Conservation (phyloP, 2,113 vertebrate species). For the Pseudois nayaur region DNA sequence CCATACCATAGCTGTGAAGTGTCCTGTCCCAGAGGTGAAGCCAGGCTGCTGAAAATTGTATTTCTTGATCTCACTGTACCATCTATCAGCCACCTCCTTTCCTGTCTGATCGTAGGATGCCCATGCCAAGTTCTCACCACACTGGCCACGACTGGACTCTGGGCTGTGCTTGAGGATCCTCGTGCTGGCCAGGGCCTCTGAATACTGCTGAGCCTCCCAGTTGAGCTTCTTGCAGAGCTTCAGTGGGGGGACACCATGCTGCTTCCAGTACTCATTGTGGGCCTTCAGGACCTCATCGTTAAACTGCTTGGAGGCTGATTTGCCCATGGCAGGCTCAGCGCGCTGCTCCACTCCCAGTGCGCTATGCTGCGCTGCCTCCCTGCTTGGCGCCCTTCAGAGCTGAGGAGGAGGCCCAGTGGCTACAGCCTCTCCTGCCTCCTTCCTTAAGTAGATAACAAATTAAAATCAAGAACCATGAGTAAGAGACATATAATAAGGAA, state of each 20-base stretch:
- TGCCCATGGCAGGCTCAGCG: no score
- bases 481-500: background rate
- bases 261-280: slow-evolving; percentile 93
- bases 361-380: no score
- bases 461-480: background rate
- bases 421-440: no score
- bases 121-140: slow-evolving; percentile 97
- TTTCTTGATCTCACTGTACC: no score
- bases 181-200: slow-evolving; percentile 92
- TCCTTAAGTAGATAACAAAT: background rate
- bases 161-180: slow-evolving; percentile 95
- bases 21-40: slow-evolving; percentile 80
- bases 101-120: slow-evolving; percentile 96
- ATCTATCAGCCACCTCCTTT: no score
- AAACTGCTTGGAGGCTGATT: slow-evolving; percentile 93
- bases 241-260: slow-evolving; percentile 89
- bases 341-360: no score
- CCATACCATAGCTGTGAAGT: slow-evolving; percentile 99
- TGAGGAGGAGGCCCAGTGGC: no score
- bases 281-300: slow-evolving; percentile 88
- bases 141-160: slow-evolving; percentile 92
- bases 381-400: no score
- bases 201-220: slow-evolving; percentile 91
- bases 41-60: no score
- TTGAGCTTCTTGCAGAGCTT: slow-evolving; percentile 92